Conservation (phyloP, 2,888 invertebrate species). For the Megaustenia siamemsis region DNA sequence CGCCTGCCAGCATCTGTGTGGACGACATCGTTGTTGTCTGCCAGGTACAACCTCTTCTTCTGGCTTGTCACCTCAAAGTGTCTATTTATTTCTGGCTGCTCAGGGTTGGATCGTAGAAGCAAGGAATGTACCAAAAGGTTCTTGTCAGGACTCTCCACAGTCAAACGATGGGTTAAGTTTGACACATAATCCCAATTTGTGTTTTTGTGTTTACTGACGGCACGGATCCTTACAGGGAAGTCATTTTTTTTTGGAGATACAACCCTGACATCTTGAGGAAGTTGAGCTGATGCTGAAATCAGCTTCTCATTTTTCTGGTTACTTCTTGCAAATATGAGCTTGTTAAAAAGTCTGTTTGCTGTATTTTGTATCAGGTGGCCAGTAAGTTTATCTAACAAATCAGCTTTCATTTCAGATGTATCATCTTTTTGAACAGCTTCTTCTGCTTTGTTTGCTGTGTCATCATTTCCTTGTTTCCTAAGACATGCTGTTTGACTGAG, state of each 20-base stretch:
- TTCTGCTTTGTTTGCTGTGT: too few relatives aligned
- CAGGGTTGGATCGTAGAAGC: slow-evolving; percentile 31
- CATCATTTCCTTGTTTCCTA: too few relatives aligned
- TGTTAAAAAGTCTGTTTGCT: neutral
- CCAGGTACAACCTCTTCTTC: slow-evolving; percentile 28
- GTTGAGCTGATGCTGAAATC: neutral
- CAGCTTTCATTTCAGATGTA: too few relatives aligned
- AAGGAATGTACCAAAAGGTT: slow-evolving; percentile 32
- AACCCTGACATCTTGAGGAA: neutral
- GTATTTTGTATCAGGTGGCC: neutral
- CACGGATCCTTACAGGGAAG: slow-evolving; percentile 30
- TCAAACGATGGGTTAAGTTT: neutral
- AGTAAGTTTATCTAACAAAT: too few relatives aligned
- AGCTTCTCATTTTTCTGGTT: neutral
- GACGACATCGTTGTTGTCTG: neutral
- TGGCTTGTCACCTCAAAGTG: slow-evolving; percentile 29
- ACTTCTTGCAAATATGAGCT: neutral
- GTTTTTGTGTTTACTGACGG: neutral
- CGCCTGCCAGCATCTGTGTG: slow-evolving; percentile 8
- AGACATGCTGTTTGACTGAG: too few relatives aligned
- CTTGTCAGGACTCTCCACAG: slow-evolving; percentile 31
- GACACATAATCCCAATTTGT: neutral
- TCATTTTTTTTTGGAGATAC: neutral
- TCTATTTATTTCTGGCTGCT: neutral
- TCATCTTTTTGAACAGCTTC: too few relatives aligned